Evolutionary conservation across 2,888 invertebrate genomes (phyloP).

Genomic region (Xestia sexstrigata): DNA sequence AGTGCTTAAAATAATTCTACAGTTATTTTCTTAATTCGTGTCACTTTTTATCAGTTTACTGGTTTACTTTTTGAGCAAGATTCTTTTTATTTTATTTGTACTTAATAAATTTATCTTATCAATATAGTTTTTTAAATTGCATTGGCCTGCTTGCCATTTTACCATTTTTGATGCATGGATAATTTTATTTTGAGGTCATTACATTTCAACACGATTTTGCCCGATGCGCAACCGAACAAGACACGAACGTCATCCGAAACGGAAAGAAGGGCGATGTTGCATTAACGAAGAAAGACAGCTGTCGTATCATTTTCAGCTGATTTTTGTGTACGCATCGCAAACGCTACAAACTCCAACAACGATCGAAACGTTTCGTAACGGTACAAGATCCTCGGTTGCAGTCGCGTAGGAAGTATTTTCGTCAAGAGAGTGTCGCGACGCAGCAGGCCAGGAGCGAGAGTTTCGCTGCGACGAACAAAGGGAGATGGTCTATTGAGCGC

Average conservation of each 20-base stretch:
- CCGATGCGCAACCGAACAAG: slow-evolving; percentile 81
- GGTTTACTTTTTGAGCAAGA: slow-evolving; percentile 8
- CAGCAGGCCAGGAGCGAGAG: slow-evolving; percentile 60
- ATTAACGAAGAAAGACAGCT: slow-evolving; percentile 87
- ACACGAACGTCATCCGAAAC: slow-evolving; percentile 84
- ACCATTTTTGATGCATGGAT: slow-evolving; percentile 53
- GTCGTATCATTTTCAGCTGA: slow-evolving; percentile 91
- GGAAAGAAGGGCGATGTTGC: slow-evolving; percentile 71
- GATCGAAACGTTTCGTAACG: slow-evolving; percentile 68
- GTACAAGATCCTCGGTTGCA: slow-evolving; percentile 57
- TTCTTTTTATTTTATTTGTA: not conserved
- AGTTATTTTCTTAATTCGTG: not conserved
- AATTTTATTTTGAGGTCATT: slow-evolving; percentile 81
- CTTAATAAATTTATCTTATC: not conserved
- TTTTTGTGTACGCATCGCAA: slow-evolving; percentile 88
- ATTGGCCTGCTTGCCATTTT: slow-evolving; percentile 26
- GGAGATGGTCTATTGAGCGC: slow-evolving; percentile 88
- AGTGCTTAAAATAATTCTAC: not conserved
- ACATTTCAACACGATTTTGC: slow-evolving; percentile 77
- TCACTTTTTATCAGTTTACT: not conserved
- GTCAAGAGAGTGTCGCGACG: slow-evolving; percentile 50
- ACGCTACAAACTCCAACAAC: slow-evolving; percentile 68
- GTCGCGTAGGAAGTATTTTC: slow-evolving; percentile 42
- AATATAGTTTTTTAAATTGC: slow-evolving; percentile 7
- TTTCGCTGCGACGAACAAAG: slow-evolving; percentile 84